A percentile compares a stretch with the other conserved stretches of the same genome.
phyloP scores from a whole-genome alignment of 1,140 invertebrate genomes.

The Polypedilum pembai region DNA sequence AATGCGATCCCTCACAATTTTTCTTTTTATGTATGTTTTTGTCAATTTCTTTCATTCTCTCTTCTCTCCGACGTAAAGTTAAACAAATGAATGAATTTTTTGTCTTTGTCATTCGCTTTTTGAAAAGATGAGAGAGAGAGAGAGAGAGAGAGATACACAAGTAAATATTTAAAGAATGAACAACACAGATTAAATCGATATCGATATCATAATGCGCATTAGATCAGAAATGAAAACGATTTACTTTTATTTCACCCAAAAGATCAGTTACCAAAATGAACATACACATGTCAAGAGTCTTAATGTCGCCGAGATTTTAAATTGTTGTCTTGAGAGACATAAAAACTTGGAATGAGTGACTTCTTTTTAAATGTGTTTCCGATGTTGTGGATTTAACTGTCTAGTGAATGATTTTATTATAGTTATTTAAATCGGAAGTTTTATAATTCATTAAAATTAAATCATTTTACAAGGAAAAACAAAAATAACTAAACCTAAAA shows the following conservation, averaged over 20 bases:
- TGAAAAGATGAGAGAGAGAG: not conserved
- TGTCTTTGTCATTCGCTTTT: not conserved
- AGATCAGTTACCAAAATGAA: not conserved
- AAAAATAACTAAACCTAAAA: too few relatives aligned
- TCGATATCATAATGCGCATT: slow-evolving; percentile 26
- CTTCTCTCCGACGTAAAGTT: not conserved
- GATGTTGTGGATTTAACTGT: too few relatives aligned
- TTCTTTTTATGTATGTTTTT: too few relatives aligned
- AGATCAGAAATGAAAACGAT: slow-evolving; percentile 12
- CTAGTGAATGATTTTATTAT: too few relatives aligned
- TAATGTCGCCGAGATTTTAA: not conserved
- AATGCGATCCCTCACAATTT: not conserved
- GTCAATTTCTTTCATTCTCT: not conserved
- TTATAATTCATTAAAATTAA: too few relatives aligned
- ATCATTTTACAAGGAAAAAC: too few relatives aligned
- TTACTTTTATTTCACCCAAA: not conserved
- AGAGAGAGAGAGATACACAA: not conserved
- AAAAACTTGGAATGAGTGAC: too few relatives aligned
- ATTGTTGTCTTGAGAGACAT: too few relatives aligned
- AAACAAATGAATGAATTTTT: slow-evolving; percentile 19
- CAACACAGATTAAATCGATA: slow-evolving; percentile 21
- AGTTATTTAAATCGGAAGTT: too few relatives aligned
- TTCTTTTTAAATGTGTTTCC: not conserved
- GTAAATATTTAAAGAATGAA: slow-evolving; percentile 24
- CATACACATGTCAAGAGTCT: not conserved